These are phyloP conservation scores for Palaemon carinicauda DNA, from an alignment of 1,140 invertebrate species.

Conservation along the genomic window DNA sequence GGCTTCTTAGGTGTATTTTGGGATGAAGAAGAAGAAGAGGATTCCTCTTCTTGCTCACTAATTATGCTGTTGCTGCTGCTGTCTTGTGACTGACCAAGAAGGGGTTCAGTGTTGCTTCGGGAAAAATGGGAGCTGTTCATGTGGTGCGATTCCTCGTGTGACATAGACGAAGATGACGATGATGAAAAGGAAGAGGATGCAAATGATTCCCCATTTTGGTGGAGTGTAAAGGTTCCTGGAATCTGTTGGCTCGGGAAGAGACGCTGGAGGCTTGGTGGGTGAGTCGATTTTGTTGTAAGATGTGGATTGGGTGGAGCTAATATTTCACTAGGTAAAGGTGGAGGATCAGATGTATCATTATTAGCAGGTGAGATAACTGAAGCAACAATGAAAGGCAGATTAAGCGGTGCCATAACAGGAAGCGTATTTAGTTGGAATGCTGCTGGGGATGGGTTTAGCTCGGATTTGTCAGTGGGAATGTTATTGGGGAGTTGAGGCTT, in stretches of 20 bases:
- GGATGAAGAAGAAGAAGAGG: too few species aligned
- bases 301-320: background rate
- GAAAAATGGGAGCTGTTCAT: background rate
- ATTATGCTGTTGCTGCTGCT: background rate
- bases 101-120: too few species aligned
- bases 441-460: background rate
- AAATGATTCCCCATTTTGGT: background rate
- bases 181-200: background rate
- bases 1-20: too few species aligned
- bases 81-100: background rate
- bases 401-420: background rate
- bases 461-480: background rate
- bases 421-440: background rate
- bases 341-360: background rate
- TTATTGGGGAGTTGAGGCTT: background rate
- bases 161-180: background rate
- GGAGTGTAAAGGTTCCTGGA: background rate
- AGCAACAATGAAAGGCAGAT: conserved; percentile 23
- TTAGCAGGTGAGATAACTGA: background rate
- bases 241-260: conserved; percentile 4
- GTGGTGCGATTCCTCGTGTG: background rate
- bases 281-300: background rate
- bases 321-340: background rate
- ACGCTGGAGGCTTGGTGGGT: background rate
- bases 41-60: too few species aligned